Evolutionary conservation across 2,113 vertebrate species (phyloP).

Genomic region (Aspidoscelis tigris): DNA sequence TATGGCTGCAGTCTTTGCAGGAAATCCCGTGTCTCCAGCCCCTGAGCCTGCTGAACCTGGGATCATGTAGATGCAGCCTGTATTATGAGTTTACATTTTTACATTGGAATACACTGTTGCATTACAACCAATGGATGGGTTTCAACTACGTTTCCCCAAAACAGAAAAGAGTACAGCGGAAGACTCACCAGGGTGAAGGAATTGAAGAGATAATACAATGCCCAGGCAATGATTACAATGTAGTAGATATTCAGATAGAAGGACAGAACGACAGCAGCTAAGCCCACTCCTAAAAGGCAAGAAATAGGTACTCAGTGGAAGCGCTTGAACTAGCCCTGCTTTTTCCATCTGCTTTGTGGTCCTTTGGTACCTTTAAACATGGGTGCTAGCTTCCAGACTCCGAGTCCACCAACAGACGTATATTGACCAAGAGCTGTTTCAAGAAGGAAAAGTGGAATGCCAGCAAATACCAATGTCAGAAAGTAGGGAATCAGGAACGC

Average conservation of each 20-base stretch:
- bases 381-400: conserved; percentile 89
- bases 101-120: not conserved
- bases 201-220: conserved; percentile 90
- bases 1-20: too few species aligned
- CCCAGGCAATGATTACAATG: conserved; percentile 92
- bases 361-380: conserved; percentile 90
- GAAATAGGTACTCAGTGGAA: not conserved
- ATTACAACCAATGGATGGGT: not conserved
- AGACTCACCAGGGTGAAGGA: conserved; percentile 83
- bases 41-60: too few species aligned
- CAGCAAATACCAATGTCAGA: conserved; percentile 88
- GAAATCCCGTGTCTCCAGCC: too few species aligned
- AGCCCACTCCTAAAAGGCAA: conserved; percentile 80
- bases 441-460: conserved; percentile 90
- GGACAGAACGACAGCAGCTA: conserved; percentile 87
- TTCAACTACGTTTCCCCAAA: not conserved
- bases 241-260: conserved; percentile 95
- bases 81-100: too few species aligned
- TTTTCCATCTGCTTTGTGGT: rapidly evolving
- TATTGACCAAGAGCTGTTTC: conserved; percentile 90
- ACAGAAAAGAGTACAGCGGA: not conserved
- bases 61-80: too few species aligned
- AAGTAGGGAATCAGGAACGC: conserved; percentile 93
- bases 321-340: not conserved
- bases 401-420: conserved; percentile 86